Evolutionary conservation across 2,888 invertebrate genomes (phyloP), one percentile per base, ranked within the genome.

Genomic region (Ptychoptera contaminata): DNA sequence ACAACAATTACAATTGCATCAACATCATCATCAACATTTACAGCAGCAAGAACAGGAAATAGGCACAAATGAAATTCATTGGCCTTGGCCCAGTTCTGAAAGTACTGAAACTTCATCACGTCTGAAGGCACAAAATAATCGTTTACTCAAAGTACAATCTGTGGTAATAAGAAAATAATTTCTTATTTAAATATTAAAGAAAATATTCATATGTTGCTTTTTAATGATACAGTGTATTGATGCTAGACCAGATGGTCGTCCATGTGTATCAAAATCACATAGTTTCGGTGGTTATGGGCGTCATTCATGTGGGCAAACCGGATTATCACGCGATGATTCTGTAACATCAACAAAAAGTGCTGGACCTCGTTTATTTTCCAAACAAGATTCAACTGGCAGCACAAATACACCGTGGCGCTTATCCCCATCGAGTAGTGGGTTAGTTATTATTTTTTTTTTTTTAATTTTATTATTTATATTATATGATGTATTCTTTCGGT

Each of bases 251-350:
- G 68, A 52, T 55, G 59, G 46, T 31, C 61, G 69, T 55, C 73
- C 62, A 55, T 74, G 75, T 12, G 79, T 82, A 38, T 79, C 82
- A 40, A 86, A 86, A 62, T 85, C 88, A 42, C 87, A 85, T 67
- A 90, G 87, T 63, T 92, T 91, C 58, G 87, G 86, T 10, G 90
- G 86, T 2, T 86, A 86, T 58, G 78, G 77, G 11, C 74, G 69
- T 29, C 65, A 67, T 12, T 58, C 62, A 2, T 56, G 56, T 14
- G 55, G 56, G n/a, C 40, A 16, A 43, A 36, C 38, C 34, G 46
- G 39, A 16, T 63, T 70, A 51, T 67, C 71, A 16, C 70, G 79
- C 31, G 77, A 76, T 8, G 81, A 80, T 54, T 77, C 77, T 53
- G 70, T 74, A 35, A 69, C 73, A 50, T 78, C 77, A 15, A 76